These are phyloP conservation scores for Marronus borbonicus DNA, from an alignment of 2,888 invertebrate genomes.

Conservation along the genomic window DNA sequence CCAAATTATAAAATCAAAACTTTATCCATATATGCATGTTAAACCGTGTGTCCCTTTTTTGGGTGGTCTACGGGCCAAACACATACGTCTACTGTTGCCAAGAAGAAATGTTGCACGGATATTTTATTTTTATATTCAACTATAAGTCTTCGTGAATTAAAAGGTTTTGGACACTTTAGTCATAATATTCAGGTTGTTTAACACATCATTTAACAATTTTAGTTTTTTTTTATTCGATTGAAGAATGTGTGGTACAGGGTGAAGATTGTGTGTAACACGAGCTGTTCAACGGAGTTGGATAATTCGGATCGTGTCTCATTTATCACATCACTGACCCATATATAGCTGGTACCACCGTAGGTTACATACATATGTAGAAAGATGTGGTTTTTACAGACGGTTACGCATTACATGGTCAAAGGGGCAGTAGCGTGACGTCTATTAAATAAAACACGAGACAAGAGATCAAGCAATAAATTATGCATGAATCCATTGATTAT, in stretches of 20 bases:
- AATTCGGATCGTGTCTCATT: constrained; percentile 56
- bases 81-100: constrained; percentile 35
- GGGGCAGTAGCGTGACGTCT: neutral
- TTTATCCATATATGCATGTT: constrained; percentile 17
- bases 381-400: constrained; percentile 26
- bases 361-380: neutral
- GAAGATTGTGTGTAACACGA: constrained; percentile 52
- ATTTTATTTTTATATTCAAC: constrained; percentile 44
- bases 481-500: neutral
- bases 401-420: constrained; percentile 24
- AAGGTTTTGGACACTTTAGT: constrained; percentile 41
- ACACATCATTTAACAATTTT: constrained; percentile 50
- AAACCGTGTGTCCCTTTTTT: constrained; percentile 32
- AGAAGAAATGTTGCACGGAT: constrained; percentile 37
- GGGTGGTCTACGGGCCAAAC: constrained; percentile 31
- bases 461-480: neutral
- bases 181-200: constrained; percentile 45
- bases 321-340: constrained; percentile 51
- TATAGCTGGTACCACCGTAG: constrained; percentile 16
- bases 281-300: constrained; percentile 55
- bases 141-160: constrained; percentile 44
- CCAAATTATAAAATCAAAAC: constrained; percentile 25
- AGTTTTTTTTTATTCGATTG: constrained; percentile 38
- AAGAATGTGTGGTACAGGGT: constrained; percentile 51
- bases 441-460: neutral